Conservation (phyloP, 2,113 vertebrate species). For the Elanus axillaris region DNA sequence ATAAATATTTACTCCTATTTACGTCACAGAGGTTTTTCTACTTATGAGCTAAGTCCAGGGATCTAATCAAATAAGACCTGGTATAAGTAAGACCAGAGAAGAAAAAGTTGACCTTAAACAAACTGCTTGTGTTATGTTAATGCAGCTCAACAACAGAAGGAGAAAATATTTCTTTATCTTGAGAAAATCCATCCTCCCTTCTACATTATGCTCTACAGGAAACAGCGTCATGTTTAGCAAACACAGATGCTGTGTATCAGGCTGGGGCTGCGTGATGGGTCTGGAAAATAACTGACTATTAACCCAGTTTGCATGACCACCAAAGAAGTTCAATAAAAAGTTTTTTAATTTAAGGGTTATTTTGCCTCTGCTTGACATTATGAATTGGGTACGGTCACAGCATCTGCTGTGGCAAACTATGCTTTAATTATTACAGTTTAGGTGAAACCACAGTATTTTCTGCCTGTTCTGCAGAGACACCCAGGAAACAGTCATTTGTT, state of each 20-base stretch:
- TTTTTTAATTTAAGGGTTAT: background rate
- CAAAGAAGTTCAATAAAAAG: background rate
- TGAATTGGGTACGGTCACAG: background rate
- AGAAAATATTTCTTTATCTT: background rate
- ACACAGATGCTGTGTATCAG: background rate
- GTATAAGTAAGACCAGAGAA: background rate
- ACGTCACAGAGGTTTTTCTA: background rate
- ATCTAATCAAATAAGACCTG: background rate
- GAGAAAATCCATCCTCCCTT: background rate
- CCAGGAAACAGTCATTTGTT: background rate
- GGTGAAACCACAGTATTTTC: background rate
- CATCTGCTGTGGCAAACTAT: background rate
- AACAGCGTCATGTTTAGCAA: background rate
- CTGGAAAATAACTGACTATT: background rate
- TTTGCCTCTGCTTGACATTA: background rate
- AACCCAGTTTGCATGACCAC: background rate
- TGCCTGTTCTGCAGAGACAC: background rate
- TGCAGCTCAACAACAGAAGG: background rate
- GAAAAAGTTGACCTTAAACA: background rate
- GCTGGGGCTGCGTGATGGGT: background rate
- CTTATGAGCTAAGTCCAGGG: background rate
- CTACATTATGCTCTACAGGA: background rate
- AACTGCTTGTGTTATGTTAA: background rate
- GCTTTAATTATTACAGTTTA: background rate
- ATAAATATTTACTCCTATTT: slow-evolving; percentile 34